phyloP scores from a whole-genome alignment of 2,888 invertebrate genomes.

The Argyresthia albistria region DNA sequence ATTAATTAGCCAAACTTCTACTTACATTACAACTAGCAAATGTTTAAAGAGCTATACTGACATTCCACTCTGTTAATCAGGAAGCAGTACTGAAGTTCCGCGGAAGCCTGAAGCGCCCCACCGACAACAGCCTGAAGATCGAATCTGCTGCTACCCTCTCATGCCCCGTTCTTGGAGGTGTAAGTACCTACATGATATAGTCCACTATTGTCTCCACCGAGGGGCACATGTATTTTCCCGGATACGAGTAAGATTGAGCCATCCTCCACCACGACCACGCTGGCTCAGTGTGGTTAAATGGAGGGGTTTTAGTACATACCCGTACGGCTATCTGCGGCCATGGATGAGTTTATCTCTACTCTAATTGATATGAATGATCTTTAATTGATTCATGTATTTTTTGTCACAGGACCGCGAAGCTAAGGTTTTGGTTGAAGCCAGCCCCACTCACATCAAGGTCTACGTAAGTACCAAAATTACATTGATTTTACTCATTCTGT shows the following conservation, averaged over 20 bases:
- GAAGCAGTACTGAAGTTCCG: conserved; percentile 41
- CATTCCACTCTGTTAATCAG: conserved; percentile 18
- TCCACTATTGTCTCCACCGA: too few species aligned
- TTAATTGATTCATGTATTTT: neutral
- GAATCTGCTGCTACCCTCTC: conserved; percentile 39
- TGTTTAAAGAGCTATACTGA: neutral
- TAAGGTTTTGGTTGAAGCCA: conserved; percentile 43
- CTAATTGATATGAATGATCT: too few species aligned
- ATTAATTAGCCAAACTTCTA: neutral
- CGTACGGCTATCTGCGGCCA: too few species aligned
- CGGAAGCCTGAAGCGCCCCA: conserved; percentile 29
- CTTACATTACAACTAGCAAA: neutral
- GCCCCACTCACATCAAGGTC: conserved; percentile 42
- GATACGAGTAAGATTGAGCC: too few species aligned
- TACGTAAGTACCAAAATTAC: conserved; percentile 43
- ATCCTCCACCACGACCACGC: too few species aligned
- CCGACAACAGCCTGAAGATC: conserved; percentile 36
- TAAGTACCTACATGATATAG: conserved; percentile 33
- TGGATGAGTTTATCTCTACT: too few species aligned
- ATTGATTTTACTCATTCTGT: neutral
- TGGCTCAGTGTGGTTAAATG: too few species aligned
- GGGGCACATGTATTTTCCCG: too few species aligned
- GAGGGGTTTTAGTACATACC: too few species aligned
- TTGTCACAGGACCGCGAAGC: conserved; percentile 44
- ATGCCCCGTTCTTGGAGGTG: conserved; percentile 42